Evolutionary conservation across 2,888 invertebrate species (phyloP), one percentile per base, ranked within the genome.

Genomic region (Cerceris ruficornis): DNA sequence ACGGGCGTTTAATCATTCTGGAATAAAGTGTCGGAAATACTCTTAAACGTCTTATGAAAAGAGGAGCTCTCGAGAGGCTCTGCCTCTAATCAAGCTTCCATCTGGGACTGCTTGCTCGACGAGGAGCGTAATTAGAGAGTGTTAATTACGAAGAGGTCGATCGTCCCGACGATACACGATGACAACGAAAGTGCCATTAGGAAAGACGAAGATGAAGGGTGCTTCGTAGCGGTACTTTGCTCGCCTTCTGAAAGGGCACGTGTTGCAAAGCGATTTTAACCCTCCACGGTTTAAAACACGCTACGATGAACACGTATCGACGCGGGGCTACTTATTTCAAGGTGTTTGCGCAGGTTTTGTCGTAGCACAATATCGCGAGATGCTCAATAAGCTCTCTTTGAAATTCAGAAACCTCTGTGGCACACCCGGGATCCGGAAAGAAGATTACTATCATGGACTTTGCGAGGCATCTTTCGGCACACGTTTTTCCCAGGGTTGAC

Each of bases 181-280:
- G 75, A 70, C 62, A 74, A 69, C 69, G 67, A 64, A 65, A 74
- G 61, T 52, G 70, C 59, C 43, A 57, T 8, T n/a, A 43, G 41
- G 11, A 52, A 71, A 83, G 77, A 79, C 74, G 64, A 65, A 69
- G 66, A 69, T 64, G 75, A 76, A 71, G 76, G 75, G 77, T 73
- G 55, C 75, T 81, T 50, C 72, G 76, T 58, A 64, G 69, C 64
- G 74, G 67, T 64, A 71, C 76, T 75, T 70, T 62, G 59, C 58
- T 54, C 50, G 43, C 58, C 55, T 50, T 15, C 52, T 80, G 73
- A 74, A 84, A 75, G 57, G 72, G 77, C 85, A 81, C 85, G 85
- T 81, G 85, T 85, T 77, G 83, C 74, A 77, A 79, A 83, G 77
- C 81, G 79, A 69, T 73, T 77, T 74, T 77, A 83, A 85, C 85